Percentiles rank a stretch among this genome's conserved stretches.
These are phyloP conservation scores for Fistularia tabacaria DNA, from an alignment of 2,797 vertebrate genomes.

Conservation along the genomic window DNA sequence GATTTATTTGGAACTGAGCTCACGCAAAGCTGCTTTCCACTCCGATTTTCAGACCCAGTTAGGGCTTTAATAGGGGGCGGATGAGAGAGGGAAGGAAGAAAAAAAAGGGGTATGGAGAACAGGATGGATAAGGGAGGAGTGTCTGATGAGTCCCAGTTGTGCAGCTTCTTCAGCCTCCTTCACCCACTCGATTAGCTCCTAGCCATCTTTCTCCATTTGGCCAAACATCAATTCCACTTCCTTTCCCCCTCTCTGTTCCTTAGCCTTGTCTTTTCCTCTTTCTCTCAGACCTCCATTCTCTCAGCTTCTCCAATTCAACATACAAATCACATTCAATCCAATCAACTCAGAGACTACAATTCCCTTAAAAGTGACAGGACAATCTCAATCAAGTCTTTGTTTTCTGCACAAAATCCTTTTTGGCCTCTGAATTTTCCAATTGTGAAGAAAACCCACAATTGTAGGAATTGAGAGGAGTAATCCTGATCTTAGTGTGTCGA, in stretches of 20 bases:
- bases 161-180: constrained; percentile 35
- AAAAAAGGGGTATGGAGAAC: constrained; percentile 27
- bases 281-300: constrained; percentile 29
- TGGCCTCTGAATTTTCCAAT: constrained; percentile 34
- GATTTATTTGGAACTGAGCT: constrained; percentile 43
- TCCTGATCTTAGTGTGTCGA: constrained; percentile 1
- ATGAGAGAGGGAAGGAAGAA: constrained; percentile 14
- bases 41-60: constrained; percentile 52
- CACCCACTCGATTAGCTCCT: constrained; percentile 47
- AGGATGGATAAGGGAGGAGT: constrained; percentile 21
- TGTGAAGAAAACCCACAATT: constrained; percentile 29
- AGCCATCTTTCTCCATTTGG: constrained; percentile 58
- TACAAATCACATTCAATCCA: constrained; percentile 35
- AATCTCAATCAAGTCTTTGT: constrained; percentile 45
- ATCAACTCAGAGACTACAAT: constrained; percentile 45
- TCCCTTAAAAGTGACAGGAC: constrained; percentile 29
- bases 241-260: constrained; percentile 21
- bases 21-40: constrained; percentile 15
- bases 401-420: constrained; percentile 28
- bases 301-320: constrained; percentile 20
- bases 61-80: constrained; percentile 46
- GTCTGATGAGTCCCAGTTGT: constrained; percentile 36
- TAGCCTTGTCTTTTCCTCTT: constrained; percentile 27
- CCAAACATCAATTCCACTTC: constrained; percentile 57
- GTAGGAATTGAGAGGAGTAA: constrained; percentile 11